Percentiles rank a stretch among this genome's conserved stretches.
These are phyloP conservation scores for Pantala flavescens DNA, from an alignment of 1,140 invertebrate genomes.

Conservation along the genomic window DNA sequence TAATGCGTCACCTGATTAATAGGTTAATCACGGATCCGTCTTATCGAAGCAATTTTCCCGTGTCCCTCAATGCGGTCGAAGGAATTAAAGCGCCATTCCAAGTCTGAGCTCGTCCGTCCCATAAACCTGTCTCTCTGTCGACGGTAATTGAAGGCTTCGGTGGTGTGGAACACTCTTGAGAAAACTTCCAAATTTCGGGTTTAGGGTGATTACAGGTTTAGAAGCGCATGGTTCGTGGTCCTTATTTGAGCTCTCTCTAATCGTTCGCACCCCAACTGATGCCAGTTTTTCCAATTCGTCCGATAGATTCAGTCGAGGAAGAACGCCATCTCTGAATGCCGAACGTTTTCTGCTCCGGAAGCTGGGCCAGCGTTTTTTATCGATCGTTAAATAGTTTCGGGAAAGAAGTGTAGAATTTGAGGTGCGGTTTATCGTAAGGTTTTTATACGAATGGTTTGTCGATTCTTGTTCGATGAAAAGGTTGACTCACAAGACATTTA, in stretches of 20 bases:
- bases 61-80: not conserved
- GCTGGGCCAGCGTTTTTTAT: no score
- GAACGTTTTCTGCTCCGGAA: no score
- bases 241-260: not conserved
- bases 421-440: no score
- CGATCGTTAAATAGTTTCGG: no score
- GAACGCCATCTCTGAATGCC: no score
- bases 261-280: no score
- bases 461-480: no score
- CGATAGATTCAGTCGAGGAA: no score
- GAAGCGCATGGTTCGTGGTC: not conserved
- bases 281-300: no score
- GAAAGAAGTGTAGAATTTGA: no score
- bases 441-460: no score
- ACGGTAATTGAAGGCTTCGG: not conserved
- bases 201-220: constrained; percentile 1
- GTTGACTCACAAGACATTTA: no score
- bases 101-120: not conserved
- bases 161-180: not conserved
- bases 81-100: not conserved
- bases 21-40: not conserved
- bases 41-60: not conserved
- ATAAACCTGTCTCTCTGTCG: constrained; percentile 3
- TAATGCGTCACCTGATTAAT: constrained; percentile 13
- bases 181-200: not conserved